Conservation (phyloP, 2,113 vertebrate species). For the Chloropsis cyanopogon region DNA sequence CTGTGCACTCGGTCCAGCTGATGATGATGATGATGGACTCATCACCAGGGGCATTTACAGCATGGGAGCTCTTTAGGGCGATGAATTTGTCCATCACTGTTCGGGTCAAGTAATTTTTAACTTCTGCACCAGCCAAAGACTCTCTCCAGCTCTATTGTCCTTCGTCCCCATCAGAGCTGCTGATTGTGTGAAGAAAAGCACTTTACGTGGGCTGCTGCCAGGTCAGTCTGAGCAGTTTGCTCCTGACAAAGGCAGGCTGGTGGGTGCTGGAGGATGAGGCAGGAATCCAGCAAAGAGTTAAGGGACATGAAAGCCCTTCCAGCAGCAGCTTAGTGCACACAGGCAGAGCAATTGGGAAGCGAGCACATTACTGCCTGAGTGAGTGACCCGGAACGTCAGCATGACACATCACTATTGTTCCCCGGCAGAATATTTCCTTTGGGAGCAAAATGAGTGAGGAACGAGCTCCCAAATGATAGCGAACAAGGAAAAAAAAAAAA, state of each 20-base stretch:
- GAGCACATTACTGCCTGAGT: conserved; percentile 7
- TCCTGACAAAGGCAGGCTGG: not conserved
- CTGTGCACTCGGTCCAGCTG: not conserved
- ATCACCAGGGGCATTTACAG: not conserved
- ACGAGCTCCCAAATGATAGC: conserved; percentile 41
- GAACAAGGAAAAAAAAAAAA: not conserved
- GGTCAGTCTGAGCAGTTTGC: not conserved
- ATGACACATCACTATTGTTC: conserved; percentile 45
- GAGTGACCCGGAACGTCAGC: conserved; percentile 8
- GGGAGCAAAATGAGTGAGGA: conserved; percentile 44
- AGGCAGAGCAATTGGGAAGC: conserved; percentile 9
- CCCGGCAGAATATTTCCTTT: not conserved
- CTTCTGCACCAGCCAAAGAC: not conserved
- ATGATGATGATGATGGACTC: not conserved
- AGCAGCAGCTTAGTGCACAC: not conserved
- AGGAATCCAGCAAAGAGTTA: conserved; percentile 1
- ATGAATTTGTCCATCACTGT: not conserved
- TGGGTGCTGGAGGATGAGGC: not conserved
- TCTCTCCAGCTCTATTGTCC: not conserved
- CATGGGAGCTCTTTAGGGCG: not conserved
- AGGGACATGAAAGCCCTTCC: not conserved
- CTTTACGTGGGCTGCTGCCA: not conserved
- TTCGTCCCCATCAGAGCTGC: not conserved
- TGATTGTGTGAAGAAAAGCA: not conserved
- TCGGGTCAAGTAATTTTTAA: not conserved